Evolutionary conservation across 2,113 vertebrate genomes (phyloP).

Genomic region (Hippocampus mohnikei): DNA sequence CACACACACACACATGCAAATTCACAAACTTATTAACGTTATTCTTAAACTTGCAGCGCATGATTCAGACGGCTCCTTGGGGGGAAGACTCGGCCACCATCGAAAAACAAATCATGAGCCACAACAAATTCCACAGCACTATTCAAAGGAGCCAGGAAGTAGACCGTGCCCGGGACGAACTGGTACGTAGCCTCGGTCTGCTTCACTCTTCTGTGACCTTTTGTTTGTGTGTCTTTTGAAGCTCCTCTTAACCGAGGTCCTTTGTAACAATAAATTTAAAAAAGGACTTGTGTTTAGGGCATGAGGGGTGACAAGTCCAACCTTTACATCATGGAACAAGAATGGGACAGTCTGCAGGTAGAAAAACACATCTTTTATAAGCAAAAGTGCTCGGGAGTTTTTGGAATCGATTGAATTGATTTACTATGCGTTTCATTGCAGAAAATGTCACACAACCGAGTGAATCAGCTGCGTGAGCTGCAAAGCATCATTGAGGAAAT

Average conservation of each 20-base stretch:
- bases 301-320: slow-evolving; percentile 74
- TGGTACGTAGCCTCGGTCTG: slow-evolving; percentile 68
- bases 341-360: slow-evolving; percentile 89
- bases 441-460: slow-evolving; percentile 85
- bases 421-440: slow-evolving; percentile 40
- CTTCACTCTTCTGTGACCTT: background rate
- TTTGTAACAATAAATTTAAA: background rate
- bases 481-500: slow-evolving; percentile 88
- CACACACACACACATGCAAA: too few species aligned
- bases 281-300: slow-evolving; percentile 23
- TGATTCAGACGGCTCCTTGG: slow-evolving; percentile 84
- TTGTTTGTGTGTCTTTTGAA: background rate
- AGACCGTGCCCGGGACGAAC: slow-evolving; percentile 81
- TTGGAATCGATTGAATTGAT: background rate
- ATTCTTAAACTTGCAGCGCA: slow-evolving; percentile 67
- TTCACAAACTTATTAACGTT: background rate
- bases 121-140: slow-evolving; percentile 79
- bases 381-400: background rate
- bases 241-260: background rate
- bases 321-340: slow-evolving; percentile 81
- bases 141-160: slow-evolving; percentile 82
- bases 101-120: slow-evolving; percentile 82
- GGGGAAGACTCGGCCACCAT: slow-evolving; percentile 82
- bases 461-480: slow-evolving; percentile 83
- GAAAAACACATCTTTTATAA: slow-evolving; percentile 27